Base-by-base conservation (phyloP, 1,140 invertebrate species). In the Drosophila ambigua region DNA sequence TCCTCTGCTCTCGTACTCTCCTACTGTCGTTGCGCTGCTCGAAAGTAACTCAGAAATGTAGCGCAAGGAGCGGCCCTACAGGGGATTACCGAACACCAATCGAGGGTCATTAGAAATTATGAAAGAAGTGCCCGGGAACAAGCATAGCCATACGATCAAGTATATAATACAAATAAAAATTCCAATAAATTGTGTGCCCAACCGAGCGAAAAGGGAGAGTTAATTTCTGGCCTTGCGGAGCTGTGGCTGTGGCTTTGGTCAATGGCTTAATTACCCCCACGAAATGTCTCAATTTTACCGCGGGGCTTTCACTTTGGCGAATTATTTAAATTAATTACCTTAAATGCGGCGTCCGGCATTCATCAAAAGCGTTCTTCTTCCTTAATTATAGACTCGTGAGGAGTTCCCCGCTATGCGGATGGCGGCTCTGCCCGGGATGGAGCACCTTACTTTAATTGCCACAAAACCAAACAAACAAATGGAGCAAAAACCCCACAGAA, bases 261-360 rank as follows among this genome's bases (percentile, higher is more conserved):
- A 72, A 72, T 72, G 57, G 43, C 48, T 84, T 83, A 83, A 83
- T 83, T 79, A 63, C 76, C 59, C 20, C 20, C 5, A 49, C 44
- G 41, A 83, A 84, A 84, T 79, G 80, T 84, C 80, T 84, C 57
- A 84, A 84, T 84, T 84, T 41, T 52, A 64, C 82, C 28, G 54
- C 31, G 59, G 51, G 72, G 65, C 80, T 84, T 84, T 84, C 72
- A 74, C 72, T 74, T 58, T 49, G 69, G 57, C 45, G 77, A 85
- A 85, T 85, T 79, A 84, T 77, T 85, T 80, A 85, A 84, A 85
- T 80, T 85, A 85, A 85, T 85, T 85, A 85, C 77, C 62, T 20
- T 6, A 24, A 49, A 20, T 31, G 60, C 52, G 57, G 65, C 64
- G 48, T 48, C 61, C 41, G 46, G 59, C 51, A 50, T 68, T 71